phyloP scores from a whole-genome alignment of 2,113 vertebrate species.

The Mus spicilegus region DNA sequence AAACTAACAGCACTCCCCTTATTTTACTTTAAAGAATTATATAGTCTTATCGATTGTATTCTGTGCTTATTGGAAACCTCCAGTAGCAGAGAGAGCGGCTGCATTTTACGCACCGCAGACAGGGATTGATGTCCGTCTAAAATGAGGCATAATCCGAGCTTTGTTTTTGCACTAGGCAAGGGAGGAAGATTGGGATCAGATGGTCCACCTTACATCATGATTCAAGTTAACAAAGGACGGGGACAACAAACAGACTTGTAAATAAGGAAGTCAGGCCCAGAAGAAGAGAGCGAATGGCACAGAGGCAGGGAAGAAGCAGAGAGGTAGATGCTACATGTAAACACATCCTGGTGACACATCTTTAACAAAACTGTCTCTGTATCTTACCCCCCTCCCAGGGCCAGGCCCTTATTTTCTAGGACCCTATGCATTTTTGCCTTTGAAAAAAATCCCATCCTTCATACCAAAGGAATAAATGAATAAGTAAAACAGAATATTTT shows the following conservation, averaged over 20 bases:
- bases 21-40: neutral
- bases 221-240: slow-evolving; percentile 59
- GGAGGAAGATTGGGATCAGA: slow-evolving; percentile 73
- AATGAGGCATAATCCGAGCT: neutral
- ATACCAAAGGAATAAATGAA: neutral
- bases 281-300: neutral
- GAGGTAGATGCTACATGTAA: neutral
- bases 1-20: neutral
- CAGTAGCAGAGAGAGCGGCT: neutral
- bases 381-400: neutral
- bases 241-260: slow-evolving; percentile 67
- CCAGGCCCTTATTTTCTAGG: neutral
- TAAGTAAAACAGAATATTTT: neutral
- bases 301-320: neutral
- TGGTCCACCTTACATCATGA: slow-evolving; percentile 77
- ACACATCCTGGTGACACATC: neutral
- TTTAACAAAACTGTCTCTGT: neutral
- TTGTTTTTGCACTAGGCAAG: neutral
- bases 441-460: slow-evolving; percentile 1
- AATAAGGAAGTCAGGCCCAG: slow-evolving; percentile 75
- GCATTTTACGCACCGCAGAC: neutral
- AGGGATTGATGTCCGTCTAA: neutral
- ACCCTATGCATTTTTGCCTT: slow-evolving; percentile 11
- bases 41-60: neutral
- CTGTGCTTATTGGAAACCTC: neutral